These are phyloP conservation scores for Hippocampus zosterae DNA, from an alignment of 2,113 vertebrate species.

Conservation along the genomic window DNA sequence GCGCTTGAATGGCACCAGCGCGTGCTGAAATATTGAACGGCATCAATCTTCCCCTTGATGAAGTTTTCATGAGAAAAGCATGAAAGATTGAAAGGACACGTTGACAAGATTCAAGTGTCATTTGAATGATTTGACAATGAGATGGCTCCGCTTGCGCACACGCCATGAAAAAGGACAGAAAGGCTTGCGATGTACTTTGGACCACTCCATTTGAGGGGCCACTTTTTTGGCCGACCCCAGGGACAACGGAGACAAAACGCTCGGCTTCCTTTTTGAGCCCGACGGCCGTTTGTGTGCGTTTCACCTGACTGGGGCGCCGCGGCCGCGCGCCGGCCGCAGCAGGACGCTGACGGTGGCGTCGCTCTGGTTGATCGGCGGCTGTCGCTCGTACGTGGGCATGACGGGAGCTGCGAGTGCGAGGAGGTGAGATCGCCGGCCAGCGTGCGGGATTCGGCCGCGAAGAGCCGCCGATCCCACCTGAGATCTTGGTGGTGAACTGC, in stretches of 20 bases:
- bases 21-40: background rate
- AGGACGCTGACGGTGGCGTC: constrained; percentile 91
- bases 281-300: background rate
- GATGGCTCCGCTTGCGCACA: too few species aligned
- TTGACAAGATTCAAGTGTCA: constrained; percentile 4
- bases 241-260: too few species aligned
- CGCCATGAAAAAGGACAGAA: too few species aligned
- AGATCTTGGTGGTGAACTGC: constrained; percentile 96
- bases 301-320: constrained; percentile 96
- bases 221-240: too few species aligned
- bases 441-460: too few species aligned
- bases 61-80: constrained; percentile 9
- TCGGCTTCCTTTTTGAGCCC: too few species aligned
- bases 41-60: constrained; percentile 2
- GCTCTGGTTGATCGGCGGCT: constrained; percentile 93
- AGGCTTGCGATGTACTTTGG: too few species aligned
- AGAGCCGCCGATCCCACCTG: constrained; percentile 69
- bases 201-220: too few species aligned
- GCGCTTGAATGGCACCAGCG: background rate
- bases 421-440: constrained; percentile 7
- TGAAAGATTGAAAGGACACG: constrained; percentile 8
- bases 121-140: background rate
- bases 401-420: constrained; percentile 77
- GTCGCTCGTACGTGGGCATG: constrained; percentile 93
- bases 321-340: constrained; percentile 91